These are phyloP conservation scores for Caenorhabditis elegans DNA, from an alignment of 1,140 invertebrate species.

Conservation along the genomic window WBcel235 BX284604.4:1054501-1055000, in stretches of 20 bases:
- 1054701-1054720: slow-evolving; percentile 7
- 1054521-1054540: slow-evolving; percentile 11
- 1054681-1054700: not conserved
- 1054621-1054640: slow-evolving; percentile 2
- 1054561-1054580: slow-evolving; percentile 22
- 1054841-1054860: not conserved
- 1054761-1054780: not conserved
- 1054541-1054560: slow-evolving; percentile 13
- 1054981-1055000: not conserved
- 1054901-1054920: not conserved
- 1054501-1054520: not conserved
- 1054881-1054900: not conserved
- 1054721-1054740: not conserved
- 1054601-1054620: slow-evolving; percentile 21
- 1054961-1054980: not conserved
- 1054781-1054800: not conserved
- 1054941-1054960: not conserved
- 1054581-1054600: slow-evolving; percentile 2
- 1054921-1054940: not conserved
- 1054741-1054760: not conserved
- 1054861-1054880: not conserved
- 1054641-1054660: not conserved
- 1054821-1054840: not conserved
- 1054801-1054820: too few relatives aligned
- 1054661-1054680: not conserved